These are phyloP conservation scores for Noctilio leporinus DNA, from an alignment of 2,113 vertebrate species.

Conservation along the genomic window DNA sequence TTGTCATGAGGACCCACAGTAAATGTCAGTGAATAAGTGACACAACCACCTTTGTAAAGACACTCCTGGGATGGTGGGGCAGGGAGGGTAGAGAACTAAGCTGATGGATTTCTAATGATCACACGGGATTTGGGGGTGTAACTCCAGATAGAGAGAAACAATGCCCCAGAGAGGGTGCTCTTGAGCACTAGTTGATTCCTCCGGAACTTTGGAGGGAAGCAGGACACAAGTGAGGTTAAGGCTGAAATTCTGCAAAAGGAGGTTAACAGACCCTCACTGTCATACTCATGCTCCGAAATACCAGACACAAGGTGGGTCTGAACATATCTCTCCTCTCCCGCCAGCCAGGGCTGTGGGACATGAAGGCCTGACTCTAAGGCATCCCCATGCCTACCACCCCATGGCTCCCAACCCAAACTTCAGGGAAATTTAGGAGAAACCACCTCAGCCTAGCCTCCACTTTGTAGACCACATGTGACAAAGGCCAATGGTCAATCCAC, in stretches of 20 bases:
- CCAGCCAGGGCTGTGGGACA: not conserved
- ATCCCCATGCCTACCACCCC: not conserved
- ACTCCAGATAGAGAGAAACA: not conserved
- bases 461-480: not conserved
- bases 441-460: not conserved
- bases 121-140: not conserved
- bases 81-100: not conserved
- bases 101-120: not conserved
- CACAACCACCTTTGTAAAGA: not conserved
- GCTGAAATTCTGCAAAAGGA: not conserved
- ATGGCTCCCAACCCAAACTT: not conserved
- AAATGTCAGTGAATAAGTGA: not conserved
- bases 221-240: not conserved
- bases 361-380: fast-evolving
- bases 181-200: not conserved
- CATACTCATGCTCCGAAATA: not conserved
- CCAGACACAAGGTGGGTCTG: not conserved
- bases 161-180: not conserved
- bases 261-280: not conserved
- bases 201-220: not conserved
- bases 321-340: not conserved
- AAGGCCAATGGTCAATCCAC: not conserved
- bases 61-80: fast-evolving
- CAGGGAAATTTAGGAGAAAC: not conserved
- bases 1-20: not conserved